Percentiles rank a stretch among this genome's conserved stretches.
Conservation (phyloP, 2,113 vertebrate genomes). For the Nothoprocta perdicaria region DNA sequence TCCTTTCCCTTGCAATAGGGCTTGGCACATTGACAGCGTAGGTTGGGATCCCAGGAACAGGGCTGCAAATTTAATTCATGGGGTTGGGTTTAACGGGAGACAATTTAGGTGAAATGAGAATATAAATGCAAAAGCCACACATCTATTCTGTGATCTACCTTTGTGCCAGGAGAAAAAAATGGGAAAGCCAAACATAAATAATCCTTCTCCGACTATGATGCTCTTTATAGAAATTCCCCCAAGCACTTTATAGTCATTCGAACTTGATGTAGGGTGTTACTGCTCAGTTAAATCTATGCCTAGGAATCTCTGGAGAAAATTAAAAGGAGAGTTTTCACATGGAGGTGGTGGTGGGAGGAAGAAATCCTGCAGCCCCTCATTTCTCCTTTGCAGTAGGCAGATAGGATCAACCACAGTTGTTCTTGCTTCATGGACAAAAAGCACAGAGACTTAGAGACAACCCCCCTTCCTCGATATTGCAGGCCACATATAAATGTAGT, state of each 20-base stretch:
- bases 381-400: neutral
- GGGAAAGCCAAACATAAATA: slow-evolving; percentile 15
- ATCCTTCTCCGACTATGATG: neutral
- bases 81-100: neutral
- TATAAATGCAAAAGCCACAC: neutral
- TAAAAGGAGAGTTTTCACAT: neutral
- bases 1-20: neutral
- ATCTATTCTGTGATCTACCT: neutral
- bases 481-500: neutral
- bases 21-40: neutral
- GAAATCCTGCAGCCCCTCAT: neutral
- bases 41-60: neutral
- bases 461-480: neutral
- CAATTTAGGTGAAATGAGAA: neutral
- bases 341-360: neutral
- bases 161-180: neutral
- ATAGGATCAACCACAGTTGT: neutral
- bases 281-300: slow-evolving; percentile 19
- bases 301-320: slow-evolving; percentile 13
- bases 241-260: neutral
- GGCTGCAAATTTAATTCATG: neutral
- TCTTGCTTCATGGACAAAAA: neutral
- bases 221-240: neutral
- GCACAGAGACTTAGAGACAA: rapidly evolving
- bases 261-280: slow-evolving; percentile 1